Percentiles rank a stretch among this genome's conserved stretches.
phyloP scores from a whole-genome alignment of 2,888 invertebrate species.

The Drosophila nr. perissopoda region DNA sequence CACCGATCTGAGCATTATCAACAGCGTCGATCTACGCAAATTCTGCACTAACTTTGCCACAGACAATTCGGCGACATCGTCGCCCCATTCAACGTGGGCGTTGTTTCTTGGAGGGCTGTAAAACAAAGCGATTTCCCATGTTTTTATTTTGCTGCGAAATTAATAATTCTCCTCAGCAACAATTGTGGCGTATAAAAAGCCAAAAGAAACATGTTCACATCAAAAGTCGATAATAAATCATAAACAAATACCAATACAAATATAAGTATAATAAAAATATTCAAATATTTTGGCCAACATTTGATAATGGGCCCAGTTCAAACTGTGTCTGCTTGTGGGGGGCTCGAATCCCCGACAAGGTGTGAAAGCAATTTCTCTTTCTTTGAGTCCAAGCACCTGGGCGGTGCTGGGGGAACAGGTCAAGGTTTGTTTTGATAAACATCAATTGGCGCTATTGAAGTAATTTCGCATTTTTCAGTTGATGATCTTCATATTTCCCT shows the following conservation, averaged over 20 bases:
- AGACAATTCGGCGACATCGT: conserved; percentile 71
- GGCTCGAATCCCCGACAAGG: conserved; percentile 15
- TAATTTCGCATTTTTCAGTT: background rate
- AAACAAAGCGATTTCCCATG: conserved; percentile 69
- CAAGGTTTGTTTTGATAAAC: conserved; percentile 38
- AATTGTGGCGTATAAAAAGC: conserved; percentile 66
- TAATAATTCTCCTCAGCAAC: conserved; percentile 57
- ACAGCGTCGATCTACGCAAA: conserved; percentile 62
- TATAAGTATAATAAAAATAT: conserved; percentile 1
- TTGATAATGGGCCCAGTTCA: conserved; percentile 47
- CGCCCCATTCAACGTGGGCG: conserved; percentile 32
- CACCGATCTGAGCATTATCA: conserved; percentile 5
- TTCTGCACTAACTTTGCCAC: conserved; percentile 67
- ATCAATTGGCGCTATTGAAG: conserved; percentile 5
- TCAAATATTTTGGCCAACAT: conserved; percentile 21
- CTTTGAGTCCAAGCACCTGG: conserved; percentile 43
- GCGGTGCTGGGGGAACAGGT: conserved; percentile 22
- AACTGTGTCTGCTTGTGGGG: conserved; percentile 18
- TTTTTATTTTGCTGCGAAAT: conserved; percentile 53
- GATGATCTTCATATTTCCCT: background rate
- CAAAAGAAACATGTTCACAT: conserved; percentile 63
- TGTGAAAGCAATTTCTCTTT: conserved; percentile 28
- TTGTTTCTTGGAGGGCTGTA: conserved; percentile 26
- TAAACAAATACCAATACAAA: conserved; percentile 37
- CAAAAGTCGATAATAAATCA: conserved; percentile 76